These are phyloP conservation scores for Chrysomela aeneicollis DNA, from an alignment of 2,888 invertebrate species.

Conservation along the genomic window DNA sequence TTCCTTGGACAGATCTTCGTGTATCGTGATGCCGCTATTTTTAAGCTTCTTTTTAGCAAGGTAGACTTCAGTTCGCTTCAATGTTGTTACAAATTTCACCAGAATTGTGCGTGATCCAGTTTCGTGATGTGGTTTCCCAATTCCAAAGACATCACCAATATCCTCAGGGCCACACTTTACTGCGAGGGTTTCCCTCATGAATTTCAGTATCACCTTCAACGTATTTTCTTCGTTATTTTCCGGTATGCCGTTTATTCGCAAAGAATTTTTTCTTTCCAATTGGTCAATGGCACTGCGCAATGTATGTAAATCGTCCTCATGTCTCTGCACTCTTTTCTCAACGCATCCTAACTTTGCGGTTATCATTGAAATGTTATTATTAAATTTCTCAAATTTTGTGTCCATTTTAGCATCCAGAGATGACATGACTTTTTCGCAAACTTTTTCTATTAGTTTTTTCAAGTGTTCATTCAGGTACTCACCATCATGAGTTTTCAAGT, in stretches of 20 bases:
- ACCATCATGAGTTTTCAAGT: too few species aligned
- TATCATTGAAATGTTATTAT: background rate
- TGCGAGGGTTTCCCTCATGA: background rate
- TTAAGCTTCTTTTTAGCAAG: background rate
- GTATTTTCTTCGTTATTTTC: background rate
- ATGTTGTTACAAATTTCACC: constrained; percentile 4
- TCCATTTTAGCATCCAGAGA: constrained; percentile 4
- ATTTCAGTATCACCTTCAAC: background rate
- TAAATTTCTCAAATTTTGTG: background rate
- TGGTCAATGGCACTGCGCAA: constrained; percentile 1
- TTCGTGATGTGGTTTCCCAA: constrained; percentile 3
- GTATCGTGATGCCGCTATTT: background rate
- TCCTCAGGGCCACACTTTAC: background rate
- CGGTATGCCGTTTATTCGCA: background rate
- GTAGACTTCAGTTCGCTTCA: constrained; percentile 3
- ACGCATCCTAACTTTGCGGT: background rate
- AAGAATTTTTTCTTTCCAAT: background rate
- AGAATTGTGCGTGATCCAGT: background rate
- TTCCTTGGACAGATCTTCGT: too few species aligned
- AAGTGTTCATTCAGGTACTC: background rate
- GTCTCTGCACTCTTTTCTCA: background rate
- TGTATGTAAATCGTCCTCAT: background rate
- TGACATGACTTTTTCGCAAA: background rate
- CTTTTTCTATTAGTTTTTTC: background rate
- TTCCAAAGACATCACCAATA: background rate